Base-by-base conservation (phyloP, 2,113 vertebrate genomes). In the Donacobius atricapilla region DNA sequence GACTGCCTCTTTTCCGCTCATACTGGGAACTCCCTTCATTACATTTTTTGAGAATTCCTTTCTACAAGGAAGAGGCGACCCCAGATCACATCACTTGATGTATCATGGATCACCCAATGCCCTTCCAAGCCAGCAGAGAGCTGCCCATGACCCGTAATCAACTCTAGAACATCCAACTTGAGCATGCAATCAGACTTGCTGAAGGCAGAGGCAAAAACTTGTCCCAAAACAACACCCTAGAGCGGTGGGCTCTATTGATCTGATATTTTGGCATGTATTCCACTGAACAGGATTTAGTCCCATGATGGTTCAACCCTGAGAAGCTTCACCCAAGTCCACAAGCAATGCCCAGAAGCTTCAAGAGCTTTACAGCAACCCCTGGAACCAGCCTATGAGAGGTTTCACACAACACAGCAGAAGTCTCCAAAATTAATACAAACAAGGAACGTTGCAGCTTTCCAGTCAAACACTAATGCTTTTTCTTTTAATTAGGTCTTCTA, bases 191-290 rank as follows among this genome's bases (percentile, higher is more conserved):
- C 45, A 44, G 15, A 50, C 28, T 22, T 45, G 30, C 61, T 53
- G 13, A 57, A 69, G 40, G 68, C 27, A 73, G 50, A 83, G n/a
- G 22, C 19, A 63, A 65, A 89, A 91, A 18, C 31, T 13, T 15
- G 3, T 6, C 58, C 47, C 15, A 33, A 76, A 78, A 1, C 6
- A 47, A 6, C 58, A 44, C 9, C 22, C n/a, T 33, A 19, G n/a
- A 30, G 9, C 0, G 0, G 9, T 9, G 4, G 78, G 24, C 6
- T 69, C 60, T 37, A 2, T 2, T 1, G 7, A 15, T 16, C 15
- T n/a, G 35, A 5, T 31, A 28, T 58, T 70, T 7, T 33, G 21
- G 27, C 6, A n/a, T 2, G 8, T 10, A 45, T 11, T 53, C 33
- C 24, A 35, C 60, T 44, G 47, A 17, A 30, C 0, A 54, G 37